A percentile compares a stretch with the other conserved stretches of the same genome.
Evolutionary conservation across 2,888 invertebrate genomes (phyloP).

Genomic region (Sericinus montela): DNA sequence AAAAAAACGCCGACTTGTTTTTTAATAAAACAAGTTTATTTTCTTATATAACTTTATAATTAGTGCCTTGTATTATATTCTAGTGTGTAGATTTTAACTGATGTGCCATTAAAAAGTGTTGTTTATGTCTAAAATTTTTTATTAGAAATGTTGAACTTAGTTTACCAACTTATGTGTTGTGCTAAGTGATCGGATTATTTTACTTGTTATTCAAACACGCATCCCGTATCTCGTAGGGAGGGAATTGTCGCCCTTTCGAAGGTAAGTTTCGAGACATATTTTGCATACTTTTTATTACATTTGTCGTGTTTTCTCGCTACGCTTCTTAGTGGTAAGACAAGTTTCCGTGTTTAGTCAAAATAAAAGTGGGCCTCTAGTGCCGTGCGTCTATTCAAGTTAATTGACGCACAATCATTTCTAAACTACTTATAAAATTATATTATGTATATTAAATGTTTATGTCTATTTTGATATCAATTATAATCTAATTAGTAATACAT

Average conservation of each 20-base stretch:
- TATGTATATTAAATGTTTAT: too few species aligned
- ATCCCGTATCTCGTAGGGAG: slow-evolving; percentile 14
- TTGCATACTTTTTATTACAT: slow-evolving; percentile 16
- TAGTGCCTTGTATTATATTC: slow-evolving; percentile 29
- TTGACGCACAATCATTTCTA: slow-evolving; percentile 1
- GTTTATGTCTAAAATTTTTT: slow-evolving; percentile 17
- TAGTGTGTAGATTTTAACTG: slow-evolving; percentile 20
- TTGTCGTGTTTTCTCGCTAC: background rate
- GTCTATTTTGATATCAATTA: too few species aligned
- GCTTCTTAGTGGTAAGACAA: slow-evolving; percentile 2
- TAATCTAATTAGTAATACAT: too few species aligned
- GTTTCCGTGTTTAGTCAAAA: background rate
- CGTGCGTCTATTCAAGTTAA: slow-evolving; percentile 3
- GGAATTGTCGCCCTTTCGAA: slow-evolving; percentile 31
- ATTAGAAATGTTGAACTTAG: slow-evolving; percentile 24
- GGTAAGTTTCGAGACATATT: slow-evolving; percentile 24
- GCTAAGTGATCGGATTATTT: slow-evolving; percentile 25
- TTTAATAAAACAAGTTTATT: slow-evolving; percentile 35
- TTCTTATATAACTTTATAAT: slow-evolving; percentile 28
- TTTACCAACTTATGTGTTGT: slow-evolving; percentile 24
- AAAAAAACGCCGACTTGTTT: slow-evolving; percentile 34
- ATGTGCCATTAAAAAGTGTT: slow-evolving; percentile 20
- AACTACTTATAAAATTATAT: background rate
- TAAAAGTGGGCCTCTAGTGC: slow-evolving; percentile 16
- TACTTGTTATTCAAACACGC: slow-evolving; percentile 20